Evolutionary conservation across 2,888 invertebrate genomes (phyloP), one percentile per base, ranked within the genome.

Genomic region (Augochlorella aurata): DNA sequence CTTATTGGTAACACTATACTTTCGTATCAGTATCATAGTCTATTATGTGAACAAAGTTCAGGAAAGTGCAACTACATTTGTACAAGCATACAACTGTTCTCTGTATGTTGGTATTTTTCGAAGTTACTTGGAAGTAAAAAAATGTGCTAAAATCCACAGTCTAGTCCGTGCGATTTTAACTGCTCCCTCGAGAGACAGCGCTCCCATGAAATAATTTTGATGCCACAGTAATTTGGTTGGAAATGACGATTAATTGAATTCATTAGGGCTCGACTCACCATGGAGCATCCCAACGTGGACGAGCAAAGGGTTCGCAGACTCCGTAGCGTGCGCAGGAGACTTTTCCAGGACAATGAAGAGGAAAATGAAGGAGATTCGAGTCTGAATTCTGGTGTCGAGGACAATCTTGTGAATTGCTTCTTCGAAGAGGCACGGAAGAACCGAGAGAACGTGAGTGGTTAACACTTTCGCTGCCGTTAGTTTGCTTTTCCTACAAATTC

Each of bases 261-360:
- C 89, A 88, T 0, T 45, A 93, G 93, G 86, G 92, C 91, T 70
- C 91, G 91, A 47, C 89, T 92, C 69, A 90, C 88, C 81, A 93
- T 93, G 93, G 91, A 92, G 82, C 90, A 91, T 74, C 86, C 87
- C 47, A 90, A 90, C 82, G 85, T 85, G 63, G 91, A 92, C 68
- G 77, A 83, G 45, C 90, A 87, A 65, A 90, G 88, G 81, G 87
- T 84, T 65, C 87, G 77, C 68, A 88, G 80, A 69, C 74, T 86
- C 1, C 85, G 81, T 44, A 88, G 81, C 10, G 94, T 94, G 1
- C 91, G 94, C 52, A 92, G 95, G 81, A 92, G 94, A n/a, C 93
- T 95, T 24, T 91, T 92, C 71, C 92, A 89, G 29, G 90, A 91
- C 16, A 93, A 94, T 1, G 91, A 94, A 44, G 94, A 76, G 16